These are phyloP conservation scores for Cepphus grylle DNA, from an alignment of 2,113 vertebrate species.

Conservation along the genomic window DNA sequence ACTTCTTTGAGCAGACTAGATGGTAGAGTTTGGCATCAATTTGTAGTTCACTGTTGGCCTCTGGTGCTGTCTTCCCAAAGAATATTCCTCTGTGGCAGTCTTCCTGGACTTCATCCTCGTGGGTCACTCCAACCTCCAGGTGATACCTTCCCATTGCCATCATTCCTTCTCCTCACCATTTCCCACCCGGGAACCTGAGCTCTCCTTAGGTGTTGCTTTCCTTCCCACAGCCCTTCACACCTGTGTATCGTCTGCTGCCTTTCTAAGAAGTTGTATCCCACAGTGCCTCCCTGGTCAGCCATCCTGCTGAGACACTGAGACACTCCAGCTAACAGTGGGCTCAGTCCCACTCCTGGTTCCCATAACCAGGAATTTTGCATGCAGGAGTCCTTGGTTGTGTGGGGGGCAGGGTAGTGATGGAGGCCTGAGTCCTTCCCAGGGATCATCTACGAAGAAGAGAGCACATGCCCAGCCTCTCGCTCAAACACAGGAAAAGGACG, in stretches of 20 bases:
- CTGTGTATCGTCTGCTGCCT: not conserved
- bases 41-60: not conserved
- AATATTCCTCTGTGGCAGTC: not conserved
- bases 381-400: not conserved
- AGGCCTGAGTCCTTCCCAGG: not conserved
- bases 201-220: not conserved
- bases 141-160: not conserved
- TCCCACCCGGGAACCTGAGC: not conserved
- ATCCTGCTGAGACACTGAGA: not conserved
- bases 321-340: not conserved
- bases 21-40: not conserved
- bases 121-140: not conserved
- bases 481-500: not conserved
- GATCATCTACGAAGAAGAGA: not conserved
- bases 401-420: not conserved
- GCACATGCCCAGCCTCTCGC: not conserved
- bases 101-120: not conserved
- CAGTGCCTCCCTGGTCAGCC: not conserved
- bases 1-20: not conserved
- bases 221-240: not conserved
- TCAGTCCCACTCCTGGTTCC: not conserved
- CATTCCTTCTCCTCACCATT: not conserved
- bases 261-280: not conserved
- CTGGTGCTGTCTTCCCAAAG: not conserved
- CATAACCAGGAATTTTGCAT: not conserved